Evolutionary conservation across 2,888 invertebrate species (phyloP).

Genomic region (Pollenia griseotomentosa): DNA sequence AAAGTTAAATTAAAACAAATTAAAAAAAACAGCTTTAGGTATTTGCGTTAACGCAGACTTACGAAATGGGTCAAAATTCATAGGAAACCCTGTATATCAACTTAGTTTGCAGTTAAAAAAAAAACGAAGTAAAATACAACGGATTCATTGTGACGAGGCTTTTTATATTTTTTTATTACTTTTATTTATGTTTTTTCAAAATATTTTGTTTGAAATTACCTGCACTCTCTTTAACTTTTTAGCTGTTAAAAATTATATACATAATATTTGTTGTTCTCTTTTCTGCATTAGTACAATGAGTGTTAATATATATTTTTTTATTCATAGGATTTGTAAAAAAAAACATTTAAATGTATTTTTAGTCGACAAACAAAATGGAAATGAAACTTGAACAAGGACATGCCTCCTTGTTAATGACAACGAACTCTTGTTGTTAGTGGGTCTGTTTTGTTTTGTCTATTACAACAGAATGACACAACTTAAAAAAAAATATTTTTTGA

Average conservation of each 20-base stretch:
- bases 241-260: slow-evolving; percentile 25
- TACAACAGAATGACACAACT: slow-evolving; percentile 29
- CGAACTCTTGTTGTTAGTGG: slow-evolving; percentile 22
- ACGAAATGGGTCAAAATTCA: too few relatives aligned
- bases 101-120: too few relatives aligned
- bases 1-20: too few relatives aligned
- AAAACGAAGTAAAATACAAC: too few relatives aligned
- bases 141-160: too few relatives aligned
- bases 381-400: slow-evolving; percentile 52
- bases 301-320: slow-evolving; percentile 4
- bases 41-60: too few relatives aligned
- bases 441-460: slow-evolving; percentile 29
- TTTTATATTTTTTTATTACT: not conserved
- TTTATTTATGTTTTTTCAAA: not conserved
- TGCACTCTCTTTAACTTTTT: not conserved
- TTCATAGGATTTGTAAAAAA: slow-evolving; percentile 18
- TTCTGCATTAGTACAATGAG: not conserved
- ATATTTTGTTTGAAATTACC: not conserved
- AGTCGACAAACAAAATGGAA: slow-evolving; percentile 29
- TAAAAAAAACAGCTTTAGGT: too few relatives aligned
- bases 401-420: slow-evolving; percentile 26
- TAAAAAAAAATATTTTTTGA: too few relatives aligned
- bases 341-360: slow-evolving; percentile 51
- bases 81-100: too few relatives aligned
- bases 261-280: not conserved